These are phyloP conservation scores for Ptilorrhoa leucosticta DNA, from an alignment of 2,113 vertebrate species.

Conservation along the genomic window DNA sequence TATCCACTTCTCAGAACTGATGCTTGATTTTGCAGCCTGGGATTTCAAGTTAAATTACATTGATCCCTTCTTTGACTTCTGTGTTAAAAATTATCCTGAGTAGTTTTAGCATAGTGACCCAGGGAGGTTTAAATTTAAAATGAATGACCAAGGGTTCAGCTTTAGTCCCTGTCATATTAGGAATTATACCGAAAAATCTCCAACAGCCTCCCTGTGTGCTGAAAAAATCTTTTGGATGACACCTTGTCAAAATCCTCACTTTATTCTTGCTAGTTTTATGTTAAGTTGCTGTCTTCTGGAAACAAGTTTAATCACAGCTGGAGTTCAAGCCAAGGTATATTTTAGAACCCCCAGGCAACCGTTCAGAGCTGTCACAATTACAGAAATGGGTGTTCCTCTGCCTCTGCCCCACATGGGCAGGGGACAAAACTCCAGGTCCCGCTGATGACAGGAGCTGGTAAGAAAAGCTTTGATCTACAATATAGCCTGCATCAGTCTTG, in stretches of 20 bases:
- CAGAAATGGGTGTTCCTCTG: background rate
- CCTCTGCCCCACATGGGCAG: background rate
- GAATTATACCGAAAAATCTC: background rate
- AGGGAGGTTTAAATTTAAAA: conserved; percentile 16
- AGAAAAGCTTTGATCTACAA: background rate
- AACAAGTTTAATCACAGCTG: background rate
- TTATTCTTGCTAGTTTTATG: background rate
- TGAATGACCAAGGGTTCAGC: background rate
- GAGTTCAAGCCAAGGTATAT: background rate
- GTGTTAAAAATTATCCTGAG: background rate
- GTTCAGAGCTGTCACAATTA: background rate
- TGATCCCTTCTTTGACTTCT: background rate
- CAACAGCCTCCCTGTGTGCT: background rate
- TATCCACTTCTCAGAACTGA: background rate
- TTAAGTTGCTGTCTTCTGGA: background rate
- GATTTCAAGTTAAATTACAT: background rate
- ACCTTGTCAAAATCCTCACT: conserved; percentile 1
- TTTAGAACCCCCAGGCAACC: background rate
- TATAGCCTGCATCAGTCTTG: background rate
- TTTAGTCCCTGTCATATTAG: background rate
- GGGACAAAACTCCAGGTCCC: background rate
- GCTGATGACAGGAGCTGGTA: background rate
- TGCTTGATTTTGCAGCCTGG: background rate
- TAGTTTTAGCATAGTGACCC: background rate
- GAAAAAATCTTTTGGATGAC: background rate